Evolutionary conservation across 1,140 invertebrate species (phyloP).

Genomic region (Brachionus rotundiformis): DNA sequence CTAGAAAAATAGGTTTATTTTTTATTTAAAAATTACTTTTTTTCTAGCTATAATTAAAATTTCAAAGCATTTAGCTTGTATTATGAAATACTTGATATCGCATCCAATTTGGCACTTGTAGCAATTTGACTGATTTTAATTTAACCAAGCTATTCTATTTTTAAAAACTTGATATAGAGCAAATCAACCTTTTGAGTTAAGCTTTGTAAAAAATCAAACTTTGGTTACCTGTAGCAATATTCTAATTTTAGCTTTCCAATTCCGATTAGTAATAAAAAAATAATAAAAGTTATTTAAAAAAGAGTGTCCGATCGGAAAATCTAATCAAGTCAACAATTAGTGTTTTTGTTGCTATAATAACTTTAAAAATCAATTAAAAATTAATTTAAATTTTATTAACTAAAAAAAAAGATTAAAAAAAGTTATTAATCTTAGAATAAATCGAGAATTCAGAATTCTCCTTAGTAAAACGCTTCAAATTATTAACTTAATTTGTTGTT

Average conservation of each 20-base stretch:
- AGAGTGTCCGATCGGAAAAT: no score
- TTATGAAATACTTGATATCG: not conserved
- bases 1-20: not conserved
- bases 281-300: no score
- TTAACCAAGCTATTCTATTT: not conserved
- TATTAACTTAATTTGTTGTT: conserved; percentile 6
- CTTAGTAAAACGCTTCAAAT: not conserved
- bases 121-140: not conserved
- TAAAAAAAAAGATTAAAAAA: not conserved
- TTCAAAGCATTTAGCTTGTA: not conserved
- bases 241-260: not conserved
- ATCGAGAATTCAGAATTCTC: not conserved
- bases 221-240: conserved; percentile 1
- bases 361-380: not conserved
- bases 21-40: not conserved
- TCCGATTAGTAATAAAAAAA: not conserved
- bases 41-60: not conserved
- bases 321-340: no score
- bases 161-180: not conserved
- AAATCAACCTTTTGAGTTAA: not conserved
- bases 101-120: not conserved
- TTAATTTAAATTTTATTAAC: not conserved
- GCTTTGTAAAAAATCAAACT: not conserved
- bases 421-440: not conserved
- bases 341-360: no score